Evolutionary conservation across 2,888 invertebrate species (phyloP), one percentile per base, ranked within the genome.

Genomic region (Andrena camellia): DNA sequence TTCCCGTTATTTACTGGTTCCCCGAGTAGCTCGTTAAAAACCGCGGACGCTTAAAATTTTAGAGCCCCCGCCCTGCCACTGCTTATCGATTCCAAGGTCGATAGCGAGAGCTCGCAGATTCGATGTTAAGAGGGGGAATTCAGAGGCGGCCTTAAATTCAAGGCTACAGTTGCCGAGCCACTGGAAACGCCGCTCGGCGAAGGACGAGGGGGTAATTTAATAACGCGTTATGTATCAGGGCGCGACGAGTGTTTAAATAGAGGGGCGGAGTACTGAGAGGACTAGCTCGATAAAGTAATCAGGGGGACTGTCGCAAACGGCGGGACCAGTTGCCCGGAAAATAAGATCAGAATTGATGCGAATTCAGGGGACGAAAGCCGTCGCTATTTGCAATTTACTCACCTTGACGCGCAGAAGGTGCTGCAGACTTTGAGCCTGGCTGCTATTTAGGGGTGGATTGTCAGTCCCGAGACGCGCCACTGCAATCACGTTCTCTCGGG

Each of bases 401-500:
- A 95, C 95, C 94, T 95, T 95, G 90, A 95, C 94, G 88, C 94
- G 94, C 86, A 94, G 89, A 81, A 94, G 92, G 87, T 94, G 93
- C 87, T 93, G 91, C 84, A 94, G 87, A 94, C 88, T 96, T 96
- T 89, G 96, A 95, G 42, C 97, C 96, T 88, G 96, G 86, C 92
- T 94, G 91, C 90, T 92, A 90, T 92, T 93, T 90, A 90, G 90
- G 76, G 93, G 88, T 88, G 91, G 92, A 91, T 96, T 95, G 88
- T 95, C 95, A 69, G 95, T 96, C 31, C 96, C 96, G 87, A 97
- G 95, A 92, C 97, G 96, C 60, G 97, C 98, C 31, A 97, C 96
- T 90, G 98, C 96, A 91, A 98, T 98, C 84, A 98, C 97, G 94
- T 98, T 98, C 94, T 98, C 98, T 89, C 97, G 97, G 89, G 97